Evolutionary conservation across 1,140 invertebrate genomes (phyloP), one percentile per base, ranked within the genome.

Genomic region (Archivesica marissinica): DNA sequence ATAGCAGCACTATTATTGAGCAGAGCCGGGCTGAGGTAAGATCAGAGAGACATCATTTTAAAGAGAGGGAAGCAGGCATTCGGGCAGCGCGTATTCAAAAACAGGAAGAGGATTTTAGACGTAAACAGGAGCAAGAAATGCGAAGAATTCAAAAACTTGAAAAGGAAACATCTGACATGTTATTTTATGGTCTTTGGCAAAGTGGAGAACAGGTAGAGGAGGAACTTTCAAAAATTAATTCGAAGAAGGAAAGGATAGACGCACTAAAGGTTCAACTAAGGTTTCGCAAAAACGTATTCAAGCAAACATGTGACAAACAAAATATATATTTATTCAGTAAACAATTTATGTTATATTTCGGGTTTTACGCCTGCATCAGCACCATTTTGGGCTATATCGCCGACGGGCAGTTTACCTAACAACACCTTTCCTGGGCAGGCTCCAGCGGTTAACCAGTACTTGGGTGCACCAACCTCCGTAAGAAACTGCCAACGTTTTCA

Each of bases 201-300:
- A 77, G 17, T 41, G 4, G 7, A 77, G 35, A 25, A 39, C 74
- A 77, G 23, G 52, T 77, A 23, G 47, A 77, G 23, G 59, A 64
- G 33, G 23, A 30, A 20, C 23, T 64, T 9, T 30, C n/a, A 28
- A 30, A 72, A 28, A 25, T 72, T 39, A 9, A 47, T 17, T 30
- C 6, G 3, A 47, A 64, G 30, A 66, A 44, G 35, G 77, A 79
- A 33, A 47, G 66, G 47, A 44, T 66, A 79, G 39, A 79, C 15
- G 77, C 77, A 41, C 47, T 79, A 33, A 59, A 66, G 41, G 56
- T n/a, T 2, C 77, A 79, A 41, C 50, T 79, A 33, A 17, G 61
- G 20, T 79, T 79, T 30, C 59, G 77, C 17, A 79, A 78, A 41
- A 64, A 64, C 66, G 56, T 79, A 30, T 79, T 66, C 39, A 78